Percentiles rank a stretch among this genome's conserved stretches.
These are phyloP conservation scores for Pyxicephalus adspersus DNA, from an alignment of 2,113 vertebrate species.

Conservation along the genomic window DNA sequence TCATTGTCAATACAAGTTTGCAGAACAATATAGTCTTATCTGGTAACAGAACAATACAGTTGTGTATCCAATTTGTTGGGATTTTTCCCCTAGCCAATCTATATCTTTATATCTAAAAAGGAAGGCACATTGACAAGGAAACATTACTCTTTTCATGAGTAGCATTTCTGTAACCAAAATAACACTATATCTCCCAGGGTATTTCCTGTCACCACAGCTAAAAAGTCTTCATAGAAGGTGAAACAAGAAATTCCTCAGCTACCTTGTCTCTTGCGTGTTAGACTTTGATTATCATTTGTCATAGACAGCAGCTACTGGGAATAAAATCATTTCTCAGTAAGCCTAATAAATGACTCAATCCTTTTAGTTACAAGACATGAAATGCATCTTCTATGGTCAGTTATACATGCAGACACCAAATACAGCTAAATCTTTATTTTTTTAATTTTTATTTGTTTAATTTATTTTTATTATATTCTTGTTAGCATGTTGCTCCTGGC, in stretches of 20 bases:
- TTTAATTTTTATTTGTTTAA: no score
- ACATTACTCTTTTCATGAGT: constrained; percentile 22
- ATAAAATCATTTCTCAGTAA: neutral
- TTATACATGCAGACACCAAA: constrained; percentile 13
- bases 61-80: constrained; percentile 13
- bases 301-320: neutral
- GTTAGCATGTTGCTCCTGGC: no score
- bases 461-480: no score
- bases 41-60: neutral
- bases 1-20: neutral
- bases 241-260: constrained; percentile 5
- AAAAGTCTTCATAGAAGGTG: constrained; percentile 1
- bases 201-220: constrained; percentile 17
- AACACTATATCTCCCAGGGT: constrained; percentile 24
- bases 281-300: constrained; percentile 34
- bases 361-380: neutral
- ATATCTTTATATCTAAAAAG: constrained; percentile 13
- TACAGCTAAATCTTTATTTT: no score
- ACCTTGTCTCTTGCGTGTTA: neutral
- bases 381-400: neutral
- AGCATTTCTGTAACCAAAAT: constrained; percentile 25
- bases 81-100: neutral
- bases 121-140: constrained; percentile 25
- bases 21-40: no score
- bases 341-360: constrained; percentile 16